Conservation (phyloP, 2,113 vertebrate genomes). For the Bufo bufo region DNA sequence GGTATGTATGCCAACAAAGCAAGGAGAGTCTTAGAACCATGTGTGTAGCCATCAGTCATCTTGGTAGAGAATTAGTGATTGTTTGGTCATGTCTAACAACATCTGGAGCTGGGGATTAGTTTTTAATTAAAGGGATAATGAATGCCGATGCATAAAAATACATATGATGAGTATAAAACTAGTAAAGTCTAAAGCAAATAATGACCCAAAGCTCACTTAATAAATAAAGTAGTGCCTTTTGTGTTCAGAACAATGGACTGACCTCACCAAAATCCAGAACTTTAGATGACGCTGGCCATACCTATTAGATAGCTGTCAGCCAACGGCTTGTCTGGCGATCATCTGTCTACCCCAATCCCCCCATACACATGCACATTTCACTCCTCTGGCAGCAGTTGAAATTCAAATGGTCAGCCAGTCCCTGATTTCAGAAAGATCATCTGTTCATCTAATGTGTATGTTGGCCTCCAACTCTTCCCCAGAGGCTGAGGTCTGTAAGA, state of each 20-base stretch:
- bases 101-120: background rate
- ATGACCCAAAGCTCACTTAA: background rate
- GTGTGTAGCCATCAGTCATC: background rate
- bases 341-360: no score
- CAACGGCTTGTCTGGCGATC: no score
- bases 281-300: background rate
- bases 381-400: no score
- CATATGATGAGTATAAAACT: background rate
- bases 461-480: no score
- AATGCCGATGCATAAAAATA: background rate
- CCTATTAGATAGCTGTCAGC: no score
- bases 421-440: no score
- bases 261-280: background rate
- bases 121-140: background rate
- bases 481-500: no score
- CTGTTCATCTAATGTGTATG: no score
- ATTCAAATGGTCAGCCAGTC: no score
- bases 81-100: background rate
- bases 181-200: background rate
- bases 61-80: background rate
- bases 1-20: background rate
- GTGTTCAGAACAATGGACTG: background rate
- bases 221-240: background rate
- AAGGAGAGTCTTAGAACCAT: background rate
- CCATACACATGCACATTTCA: no score